Conservation (phyloP, 2,797 vertebrate genomes). For the Argyrosomus regius region DNA sequence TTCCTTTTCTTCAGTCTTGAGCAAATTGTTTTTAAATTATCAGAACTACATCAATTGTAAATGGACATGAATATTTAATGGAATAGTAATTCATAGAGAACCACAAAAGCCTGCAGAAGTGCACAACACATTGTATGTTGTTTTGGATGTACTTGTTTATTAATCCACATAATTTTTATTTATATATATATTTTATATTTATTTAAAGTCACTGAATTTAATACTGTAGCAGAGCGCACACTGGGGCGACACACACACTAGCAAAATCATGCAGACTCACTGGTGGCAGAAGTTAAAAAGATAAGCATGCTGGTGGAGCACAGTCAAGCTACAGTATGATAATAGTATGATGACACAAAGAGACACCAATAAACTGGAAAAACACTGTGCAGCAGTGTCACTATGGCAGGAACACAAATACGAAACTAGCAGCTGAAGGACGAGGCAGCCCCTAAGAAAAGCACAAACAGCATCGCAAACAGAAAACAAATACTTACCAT, state of each 20-base stretch:
- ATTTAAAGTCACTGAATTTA: constrained; percentile 11
- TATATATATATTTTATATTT: neutral
- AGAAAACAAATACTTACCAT: constrained; percentile 95
- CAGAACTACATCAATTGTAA: neutral
- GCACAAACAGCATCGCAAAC: constrained; percentile 83
- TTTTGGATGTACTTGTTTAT: constrained; percentile 20
- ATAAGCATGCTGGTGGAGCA: constrained; percentile 87
- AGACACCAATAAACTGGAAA: constrained; percentile 48
- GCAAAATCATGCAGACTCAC: constrained; percentile 63
- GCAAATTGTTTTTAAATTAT: constrained; percentile 23
- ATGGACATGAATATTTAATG: neutral
- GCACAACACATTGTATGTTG: constrained; percentile 16
- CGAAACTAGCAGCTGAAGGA: constrained; percentile 64
- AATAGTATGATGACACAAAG: constrained; percentile 53
- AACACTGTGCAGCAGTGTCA: constrained; percentile 61
- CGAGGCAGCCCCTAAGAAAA: constrained; percentile 80
- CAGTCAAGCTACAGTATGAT: constrained; percentile 49
- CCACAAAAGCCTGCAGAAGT: neutral
- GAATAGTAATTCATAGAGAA: neutral
- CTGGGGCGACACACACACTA: constrained; percentile 7
- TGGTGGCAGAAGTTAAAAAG: constrained; percentile 76
- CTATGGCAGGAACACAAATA: constrained; percentile 85
- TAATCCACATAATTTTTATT: neutral
- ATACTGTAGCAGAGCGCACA: constrained; percentile 23
- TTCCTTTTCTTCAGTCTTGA: constrained; percentile 30